Percentiles rank a stretch among this genome's conserved stretches.
phyloP scores from a whole-genome alignment of 2,797 vertebrate genomes.

The Acanthis flammea region DNA sequence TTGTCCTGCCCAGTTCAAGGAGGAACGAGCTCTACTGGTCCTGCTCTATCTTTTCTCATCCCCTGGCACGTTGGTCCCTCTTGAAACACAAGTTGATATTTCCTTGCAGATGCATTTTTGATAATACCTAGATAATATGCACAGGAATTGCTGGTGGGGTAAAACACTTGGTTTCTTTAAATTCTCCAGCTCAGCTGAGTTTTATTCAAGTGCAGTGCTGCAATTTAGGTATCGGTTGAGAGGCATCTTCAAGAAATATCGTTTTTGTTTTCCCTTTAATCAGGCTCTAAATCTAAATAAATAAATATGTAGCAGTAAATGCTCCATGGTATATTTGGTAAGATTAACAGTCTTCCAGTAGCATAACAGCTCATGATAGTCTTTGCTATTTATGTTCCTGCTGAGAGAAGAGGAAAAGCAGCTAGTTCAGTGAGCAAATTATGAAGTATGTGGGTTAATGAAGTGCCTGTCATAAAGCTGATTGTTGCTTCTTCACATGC shows the following conservation, averaged over 20 bases:
- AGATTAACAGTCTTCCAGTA: conserved; percentile 30
- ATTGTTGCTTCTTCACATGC: not conserved
- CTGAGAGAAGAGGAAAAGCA: conserved; percentile 30
- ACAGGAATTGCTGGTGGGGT: not conserved
- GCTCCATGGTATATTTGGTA: conserved; percentile 15
- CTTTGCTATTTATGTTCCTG: conserved; percentile 21
- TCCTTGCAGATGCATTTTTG: not conserved
- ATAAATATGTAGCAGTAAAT: conserved; percentile 36
- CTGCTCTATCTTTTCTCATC: not conserved
- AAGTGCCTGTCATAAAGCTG: conserved; percentile 33
- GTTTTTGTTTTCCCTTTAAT: conserved; percentile 1
- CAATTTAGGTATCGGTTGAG: not conserved
- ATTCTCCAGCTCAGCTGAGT: not conserved
- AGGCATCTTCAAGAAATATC: not conserved
- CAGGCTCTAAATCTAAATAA: conserved; percentile 39
- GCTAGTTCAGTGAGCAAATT: conserved; percentile 28
- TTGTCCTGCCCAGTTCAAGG: not conserved
- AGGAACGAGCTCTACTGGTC: not conserved
- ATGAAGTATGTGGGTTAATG: conserved; percentile 31
- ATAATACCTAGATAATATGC: not conserved
- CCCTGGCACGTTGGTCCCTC: not conserved
- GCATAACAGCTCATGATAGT: conserved; percentile 2
- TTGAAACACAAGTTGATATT: not conserved
- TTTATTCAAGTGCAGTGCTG: not conserved
- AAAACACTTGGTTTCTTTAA: not conserved